Percentiles rank a stretch among this genome's conserved stretches.
phyloP scores from a whole-genome alignment of 2,797 vertebrate genomes.

The Denticeps clupeoides region DNA sequence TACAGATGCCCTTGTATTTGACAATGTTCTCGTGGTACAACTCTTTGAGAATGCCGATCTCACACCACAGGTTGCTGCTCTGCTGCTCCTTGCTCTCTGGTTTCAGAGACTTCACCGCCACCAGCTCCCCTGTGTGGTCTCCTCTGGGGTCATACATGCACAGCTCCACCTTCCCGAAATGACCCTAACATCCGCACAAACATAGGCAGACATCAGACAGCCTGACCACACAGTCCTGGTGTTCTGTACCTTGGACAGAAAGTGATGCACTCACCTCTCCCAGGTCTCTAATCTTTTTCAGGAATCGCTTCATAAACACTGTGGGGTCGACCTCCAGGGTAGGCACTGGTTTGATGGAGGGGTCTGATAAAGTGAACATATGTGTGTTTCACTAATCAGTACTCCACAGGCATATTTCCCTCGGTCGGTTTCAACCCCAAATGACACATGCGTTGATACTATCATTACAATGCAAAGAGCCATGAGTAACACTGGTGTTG shows the following conservation, averaged over 20 bases:
- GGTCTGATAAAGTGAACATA: constrained; percentile 52
- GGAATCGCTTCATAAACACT: constrained; percentile 86
- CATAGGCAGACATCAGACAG: not conserved
- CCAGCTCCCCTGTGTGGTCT: constrained; percentile 86
- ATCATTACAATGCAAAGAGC: too few species aligned
- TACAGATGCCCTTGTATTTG: constrained; percentile 95
- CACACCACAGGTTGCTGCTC: constrained; percentile 79
- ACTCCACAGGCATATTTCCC: too few species aligned
- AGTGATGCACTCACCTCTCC: constrained; percentile 78
- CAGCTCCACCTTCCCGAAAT: constrained; percentile 94
- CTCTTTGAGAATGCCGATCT: constrained; percentile 86
- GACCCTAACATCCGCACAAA: constrained; percentile 60
- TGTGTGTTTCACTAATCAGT: not conserved
- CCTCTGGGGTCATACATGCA: constrained; percentile 89
- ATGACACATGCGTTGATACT: too few species aligned
- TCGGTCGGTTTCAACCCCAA: too few species aligned
- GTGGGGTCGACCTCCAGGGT: constrained; percentile 79
- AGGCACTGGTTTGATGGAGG: constrained; percentile 67
- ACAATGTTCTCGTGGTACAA: constrained; percentile 97
- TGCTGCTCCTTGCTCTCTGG: constrained; percentile 83
- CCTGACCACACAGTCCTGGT: not conserved
- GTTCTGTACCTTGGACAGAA: too few species aligned
- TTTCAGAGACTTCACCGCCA: constrained; percentile 93
- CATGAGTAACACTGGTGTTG: too few species aligned
- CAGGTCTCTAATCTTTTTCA: constrained; percentile 78